Percentiles rank a stretch among this genome's conserved stretches.
phyloP scores from a whole-genome alignment of 2,113 vertebrate genomes.

The Maccullochella peelii region DNA sequence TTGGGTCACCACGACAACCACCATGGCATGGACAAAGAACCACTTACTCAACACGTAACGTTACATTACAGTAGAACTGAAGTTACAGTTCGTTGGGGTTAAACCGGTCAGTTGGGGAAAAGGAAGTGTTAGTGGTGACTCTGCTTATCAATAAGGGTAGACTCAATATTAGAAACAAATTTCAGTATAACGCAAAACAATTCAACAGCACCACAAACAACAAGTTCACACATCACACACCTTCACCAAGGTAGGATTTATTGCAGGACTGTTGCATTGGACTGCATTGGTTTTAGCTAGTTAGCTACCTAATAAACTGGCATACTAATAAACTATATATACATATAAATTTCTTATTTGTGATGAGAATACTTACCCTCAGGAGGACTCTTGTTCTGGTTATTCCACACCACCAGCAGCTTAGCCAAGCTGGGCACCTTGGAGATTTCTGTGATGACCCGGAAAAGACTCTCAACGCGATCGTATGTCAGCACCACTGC shows the following conservation, averaged over 20 bases:
- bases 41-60: no score
- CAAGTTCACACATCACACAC: neutral
- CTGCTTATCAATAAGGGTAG: no score
- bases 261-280: neutral
- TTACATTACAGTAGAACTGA: no score
- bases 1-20: constrained; percentile 18
- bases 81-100: no score
- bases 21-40: neutral
- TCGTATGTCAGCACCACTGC: constrained; percentile 97
- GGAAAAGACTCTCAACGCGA: constrained; percentile 96
- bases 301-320: neutral
- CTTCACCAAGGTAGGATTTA: neutral
- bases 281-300: neutral
- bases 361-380: constrained; percentile 87
- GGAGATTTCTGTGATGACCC: constrained; percentile 97
- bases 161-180: no score
- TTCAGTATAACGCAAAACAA: no score
- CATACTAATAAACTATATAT: neutral
- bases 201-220: neutral
- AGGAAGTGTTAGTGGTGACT: no score
- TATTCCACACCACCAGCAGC: constrained; percentile 97
- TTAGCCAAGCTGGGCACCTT: constrained; percentile 98
- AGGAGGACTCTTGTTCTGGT: constrained; percentile 97
- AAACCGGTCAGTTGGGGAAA: no score
- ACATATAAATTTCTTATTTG: neutral